These are phyloP conservation scores for Columbina picui DNA, from an alignment of 2,113 vertebrate species.

Conservation along the genomic window DNA sequence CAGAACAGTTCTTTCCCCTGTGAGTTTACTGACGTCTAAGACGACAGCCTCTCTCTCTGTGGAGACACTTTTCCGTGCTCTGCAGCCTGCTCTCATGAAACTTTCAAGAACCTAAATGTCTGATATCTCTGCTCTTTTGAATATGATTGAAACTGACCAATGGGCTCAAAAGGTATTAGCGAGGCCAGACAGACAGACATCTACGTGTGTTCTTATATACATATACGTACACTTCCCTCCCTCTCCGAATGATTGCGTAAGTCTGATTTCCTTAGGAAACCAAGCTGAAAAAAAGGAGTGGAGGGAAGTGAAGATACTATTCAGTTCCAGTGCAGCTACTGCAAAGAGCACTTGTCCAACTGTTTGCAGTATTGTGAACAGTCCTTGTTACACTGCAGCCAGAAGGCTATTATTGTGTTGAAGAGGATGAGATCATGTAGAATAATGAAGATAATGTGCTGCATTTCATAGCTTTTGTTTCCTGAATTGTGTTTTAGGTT, in stretches of 20 bases:
- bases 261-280: conserved; percentile 50
- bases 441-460: conserved; percentile 16
- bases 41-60: not conserved
- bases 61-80: not conserved
- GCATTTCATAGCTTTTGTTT: conserved; percentile 6
- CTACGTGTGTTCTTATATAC: rapidly evolving
- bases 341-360: conserved; percentile 5
- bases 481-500: not conserved
- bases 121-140: not conserved
- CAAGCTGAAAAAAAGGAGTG: not conserved
- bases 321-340: not conserved
- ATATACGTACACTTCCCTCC: not conserved
- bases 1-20: not conserved
- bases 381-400: not conserved
- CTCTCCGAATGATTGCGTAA: not conserved
- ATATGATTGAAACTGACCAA: not conserved
- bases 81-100: not conserved
- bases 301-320: conserved; percentile 11
- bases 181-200: not conserved
- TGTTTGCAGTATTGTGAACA: not conserved
- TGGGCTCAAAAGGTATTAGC: not conserved
- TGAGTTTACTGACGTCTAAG: conserved; percentile 31
- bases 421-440: conserved; percentile 6
- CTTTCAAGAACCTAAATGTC: not conserved
- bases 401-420: conserved; percentile 19